Percentiles rank a stretch among this genome's conserved stretches.
Conservation (phyloP, 2,797 vertebrate genomes). For the Phyllotis vaccarum region DNA sequence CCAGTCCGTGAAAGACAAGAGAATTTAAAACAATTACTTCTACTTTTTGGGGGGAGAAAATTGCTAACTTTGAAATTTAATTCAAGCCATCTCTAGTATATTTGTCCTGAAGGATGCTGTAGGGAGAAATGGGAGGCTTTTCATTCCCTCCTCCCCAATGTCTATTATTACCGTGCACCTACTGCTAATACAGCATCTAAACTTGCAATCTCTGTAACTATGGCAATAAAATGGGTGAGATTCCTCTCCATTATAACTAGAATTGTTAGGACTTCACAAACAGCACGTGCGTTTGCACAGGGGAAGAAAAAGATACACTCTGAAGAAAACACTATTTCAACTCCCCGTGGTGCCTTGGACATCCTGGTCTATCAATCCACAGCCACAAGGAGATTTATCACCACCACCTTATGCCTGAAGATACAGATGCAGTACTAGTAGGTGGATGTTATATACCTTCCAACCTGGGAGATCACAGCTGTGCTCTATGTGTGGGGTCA, state of each 20-base stretch:
- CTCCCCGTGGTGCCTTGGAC: slow-evolving; percentile 50
- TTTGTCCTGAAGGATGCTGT: slow-evolving; percentile 87
- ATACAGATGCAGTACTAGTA: neutral
- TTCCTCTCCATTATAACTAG: slow-evolving; percentile 71
- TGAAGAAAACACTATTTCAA: slow-evolving; percentile 70
- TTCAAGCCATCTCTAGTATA: slow-evolving; percentile 83
- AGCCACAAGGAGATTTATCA: neutral
- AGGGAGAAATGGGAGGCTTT: slow-evolving; percentile 79
- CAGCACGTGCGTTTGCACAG: slow-evolving; percentile 34
- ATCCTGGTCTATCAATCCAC: neutral
- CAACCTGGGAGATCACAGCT: neutral
- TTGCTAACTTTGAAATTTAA: slow-evolving; percentile 85
- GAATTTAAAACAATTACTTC: slow-evolving; percentile 85
- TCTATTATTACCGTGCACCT: slow-evolving; percentile 81
- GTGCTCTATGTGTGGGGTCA: neutral
- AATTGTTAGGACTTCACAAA: slow-evolving; percentile 66
- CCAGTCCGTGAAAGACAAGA: slow-evolving; percentile 61
- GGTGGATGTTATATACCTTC: too few relatives aligned
- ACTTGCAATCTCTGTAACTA: slow-evolving; percentile 82
- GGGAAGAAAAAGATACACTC: neutral
- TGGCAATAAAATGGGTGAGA: slow-evolving; percentile 79
- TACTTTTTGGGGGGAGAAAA: slow-evolving; percentile 75
- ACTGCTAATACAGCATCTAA: slow-evolving; percentile 81
- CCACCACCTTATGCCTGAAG: neutral
- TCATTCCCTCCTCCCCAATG: slow-evolving; percentile 77